Percentiles rank a stretch among this genome's conserved stretches.
Evolutionary conservation across 2,797 vertebrate genomes (phyloP).

Genomic region (Tenualosa ilisha): DNA sequence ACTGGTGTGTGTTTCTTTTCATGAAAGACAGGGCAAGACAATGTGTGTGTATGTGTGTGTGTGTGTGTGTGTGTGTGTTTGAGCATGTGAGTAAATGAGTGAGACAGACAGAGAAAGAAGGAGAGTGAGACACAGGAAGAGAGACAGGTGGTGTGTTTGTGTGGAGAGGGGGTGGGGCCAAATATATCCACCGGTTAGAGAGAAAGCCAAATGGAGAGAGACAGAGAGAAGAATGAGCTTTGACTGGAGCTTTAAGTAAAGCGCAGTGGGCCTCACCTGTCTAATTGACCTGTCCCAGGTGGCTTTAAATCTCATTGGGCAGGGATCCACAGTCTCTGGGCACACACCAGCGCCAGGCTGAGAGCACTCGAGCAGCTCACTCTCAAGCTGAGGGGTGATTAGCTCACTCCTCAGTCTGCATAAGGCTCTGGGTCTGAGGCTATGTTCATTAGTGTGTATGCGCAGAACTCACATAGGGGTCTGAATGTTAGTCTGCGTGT

Average conservation of each 20-base stretch:
- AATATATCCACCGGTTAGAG: background rate
- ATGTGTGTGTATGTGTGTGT: background rate
- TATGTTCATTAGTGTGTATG: too few species aligned
- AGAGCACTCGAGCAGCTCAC: background rate
- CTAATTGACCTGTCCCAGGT: slow-evolving; percentile 1
- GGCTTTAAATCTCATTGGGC: background rate
- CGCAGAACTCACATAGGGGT: background rate
- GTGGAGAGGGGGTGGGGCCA: too few species aligned
- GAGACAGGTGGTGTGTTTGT: too few species aligned
- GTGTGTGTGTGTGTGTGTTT: background rate
- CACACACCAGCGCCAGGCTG: background rate
- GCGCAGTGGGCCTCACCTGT: background rate
- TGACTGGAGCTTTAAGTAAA: slow-evolving; percentile 7
- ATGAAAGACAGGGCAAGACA: too few species aligned
- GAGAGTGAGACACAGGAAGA: background rate
- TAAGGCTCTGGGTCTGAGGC: background rate
- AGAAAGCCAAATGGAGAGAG: background rate
- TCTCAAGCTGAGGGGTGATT: background rate
- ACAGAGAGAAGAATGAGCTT: background rate
- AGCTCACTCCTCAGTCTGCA: background rate
- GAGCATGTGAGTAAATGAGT: background rate
- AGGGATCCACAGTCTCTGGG: background rate
- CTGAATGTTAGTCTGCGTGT: background rate
- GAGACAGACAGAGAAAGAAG: background rate
- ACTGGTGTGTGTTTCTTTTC: too few species aligned